Evolutionary conservation across 2,888 invertebrate species (phyloP).

Genomic region (Agelastica alni): DNA sequence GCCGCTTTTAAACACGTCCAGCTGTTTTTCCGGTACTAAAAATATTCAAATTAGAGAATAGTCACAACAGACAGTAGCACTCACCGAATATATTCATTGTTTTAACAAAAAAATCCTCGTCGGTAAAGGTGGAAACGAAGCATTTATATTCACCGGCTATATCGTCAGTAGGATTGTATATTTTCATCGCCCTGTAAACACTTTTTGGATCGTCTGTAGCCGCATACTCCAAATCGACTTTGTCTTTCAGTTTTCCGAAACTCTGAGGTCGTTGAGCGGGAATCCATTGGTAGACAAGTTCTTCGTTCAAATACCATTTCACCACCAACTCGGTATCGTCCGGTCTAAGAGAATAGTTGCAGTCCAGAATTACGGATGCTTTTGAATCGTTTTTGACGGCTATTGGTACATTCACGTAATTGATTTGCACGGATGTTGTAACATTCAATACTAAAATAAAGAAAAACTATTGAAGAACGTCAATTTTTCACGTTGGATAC

Average conservation of each 20-base stretch:
- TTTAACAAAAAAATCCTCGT: slow-evolving; percentile 67
- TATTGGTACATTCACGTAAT: slow-evolving; percentile 53
- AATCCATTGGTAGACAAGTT: slow-evolving; percentile 82
- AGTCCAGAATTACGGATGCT: slow-evolving; percentile 67
- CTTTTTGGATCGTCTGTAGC: slow-evolving; percentile 70
- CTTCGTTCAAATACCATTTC: slow-evolving; percentile 70
- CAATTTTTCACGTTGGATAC: no score
- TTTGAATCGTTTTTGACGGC: slow-evolving; percentile 54
- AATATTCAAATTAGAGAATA: slow-evolving; percentile 16
- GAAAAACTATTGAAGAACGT: no score
- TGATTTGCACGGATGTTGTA: slow-evolving; percentile 48
- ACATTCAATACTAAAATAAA: slow-evolving; percentile 5
- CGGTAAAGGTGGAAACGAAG: slow-evolving; percentile 69
- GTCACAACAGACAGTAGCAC: slow-evolving; percentile 31
- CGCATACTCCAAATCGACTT: slow-evolving; percentile 67
- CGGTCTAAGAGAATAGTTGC: slow-evolving; percentile 67
- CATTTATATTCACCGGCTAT: slow-evolving; percentile 76
- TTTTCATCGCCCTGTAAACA: slow-evolving; percentile 71
- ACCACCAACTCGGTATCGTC: slow-evolving; percentile 72
- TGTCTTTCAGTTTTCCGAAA: slow-evolving; percentile 61
- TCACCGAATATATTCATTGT: slow-evolving; percentile 72
- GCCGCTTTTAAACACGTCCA: slow-evolving; percentile 45
- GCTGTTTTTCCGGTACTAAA: slow-evolving; percentile 52
- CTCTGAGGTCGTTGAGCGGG: slow-evolving; percentile 70
- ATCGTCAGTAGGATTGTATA: slow-evolving; percentile 69